These are phyloP conservation scores for Thamnaconus septentrionalis DNA, from an alignment of 2,113 vertebrate genomes.

Conservation along the genomic window DNA sequence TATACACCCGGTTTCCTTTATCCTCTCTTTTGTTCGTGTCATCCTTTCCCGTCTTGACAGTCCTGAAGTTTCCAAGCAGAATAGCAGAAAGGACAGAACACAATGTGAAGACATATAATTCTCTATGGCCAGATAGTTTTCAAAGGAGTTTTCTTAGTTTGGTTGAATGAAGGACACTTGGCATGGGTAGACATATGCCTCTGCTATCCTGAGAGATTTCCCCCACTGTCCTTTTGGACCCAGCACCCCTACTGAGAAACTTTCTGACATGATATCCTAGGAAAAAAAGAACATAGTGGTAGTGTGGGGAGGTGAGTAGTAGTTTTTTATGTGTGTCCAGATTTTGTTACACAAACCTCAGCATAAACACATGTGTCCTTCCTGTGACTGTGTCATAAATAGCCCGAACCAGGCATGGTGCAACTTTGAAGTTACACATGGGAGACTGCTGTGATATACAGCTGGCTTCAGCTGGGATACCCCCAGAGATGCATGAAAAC, in stretches of 20 bases:
- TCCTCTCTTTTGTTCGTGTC: slow-evolving; percentile 21
- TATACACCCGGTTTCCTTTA: slow-evolving; percentile 15
- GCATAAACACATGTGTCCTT: slow-evolving; percentile 65
- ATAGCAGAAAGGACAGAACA: slow-evolving; percentile 22
- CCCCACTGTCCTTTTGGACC: slow-evolving; percentile 18
- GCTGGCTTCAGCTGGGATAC: slow-evolving; percentile 58
- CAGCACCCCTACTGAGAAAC: slow-evolving; percentile 25
- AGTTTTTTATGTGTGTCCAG: slow-evolving; percentile 54
- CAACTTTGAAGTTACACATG: slow-evolving; percentile 71
- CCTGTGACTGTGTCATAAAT: slow-evolving; percentile 71
- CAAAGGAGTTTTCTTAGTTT: slow-evolving; percentile 33
- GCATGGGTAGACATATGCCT: slow-evolving; percentile 9
- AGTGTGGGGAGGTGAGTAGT: slow-evolving; percentile 34
- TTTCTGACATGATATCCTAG: slow-evolving; percentile 43
- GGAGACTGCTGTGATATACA: slow-evolving; percentile 69
- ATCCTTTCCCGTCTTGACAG: slow-evolving; percentile 12
- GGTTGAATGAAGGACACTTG: slow-evolving; percentile 43
- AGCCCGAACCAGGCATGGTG: slow-evolving; percentile 59
- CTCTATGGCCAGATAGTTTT: slow-evolving; percentile 23
- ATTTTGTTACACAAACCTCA: slow-evolving; percentile 57
- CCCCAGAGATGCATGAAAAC: slow-evolving; percentile 71
- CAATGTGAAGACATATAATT: slow-evolving; percentile 22
- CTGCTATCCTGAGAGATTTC: slow-evolving; percentile 30
- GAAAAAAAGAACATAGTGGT: slow-evolving; percentile 25
- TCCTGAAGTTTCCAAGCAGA: slow-evolving; percentile 25